These are phyloP conservation scores for Pseudochirops corinnae DNA, from an alignment of 2,797 vertebrate species.

Conservation along the genomic window DNA sequence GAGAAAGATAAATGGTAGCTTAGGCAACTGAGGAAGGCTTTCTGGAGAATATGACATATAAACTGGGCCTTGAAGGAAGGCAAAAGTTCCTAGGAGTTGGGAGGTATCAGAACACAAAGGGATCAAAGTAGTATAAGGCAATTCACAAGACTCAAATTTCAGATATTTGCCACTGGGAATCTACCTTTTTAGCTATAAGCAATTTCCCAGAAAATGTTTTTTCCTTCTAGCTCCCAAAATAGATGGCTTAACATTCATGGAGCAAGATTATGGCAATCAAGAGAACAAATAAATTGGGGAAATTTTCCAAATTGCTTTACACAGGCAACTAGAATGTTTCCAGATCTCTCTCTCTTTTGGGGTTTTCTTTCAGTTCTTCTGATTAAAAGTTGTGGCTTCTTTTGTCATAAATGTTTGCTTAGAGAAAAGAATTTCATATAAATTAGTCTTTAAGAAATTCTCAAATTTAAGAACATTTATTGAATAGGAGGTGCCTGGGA, in stretches of 20 bases:
- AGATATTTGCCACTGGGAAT: not conserved
- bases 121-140: not conserved
- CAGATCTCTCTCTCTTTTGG: not conserved
- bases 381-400: not conserved
- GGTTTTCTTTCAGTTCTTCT: not conserved
- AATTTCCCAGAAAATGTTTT: not conserved
- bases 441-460: slow-evolving; percentile 10
- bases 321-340: not conserved
- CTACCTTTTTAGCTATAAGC: not conserved
- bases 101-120: not conserved
- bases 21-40: not conserved
- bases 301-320: not conserved
- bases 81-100: not conserved
- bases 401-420: slow-evolving; percentile 11
- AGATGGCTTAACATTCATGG: not conserved
- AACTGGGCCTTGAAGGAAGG: not conserved
- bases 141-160: not conserved
- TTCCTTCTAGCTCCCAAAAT: not conserved
- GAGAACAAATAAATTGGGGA: not conserved
- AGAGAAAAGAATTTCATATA: slow-evolving; percentile 12
- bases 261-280: not conserved
- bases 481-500: not conserved
- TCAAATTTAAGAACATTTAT: slow-evolving; percentile 4
- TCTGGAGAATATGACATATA: not conserved
- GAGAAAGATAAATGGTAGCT: not conserved